These are phyloP conservation scores for Nasua narica DNA, from an alignment of 2,797 vertebrate genomes.

Conservation along the genomic window DNA sequence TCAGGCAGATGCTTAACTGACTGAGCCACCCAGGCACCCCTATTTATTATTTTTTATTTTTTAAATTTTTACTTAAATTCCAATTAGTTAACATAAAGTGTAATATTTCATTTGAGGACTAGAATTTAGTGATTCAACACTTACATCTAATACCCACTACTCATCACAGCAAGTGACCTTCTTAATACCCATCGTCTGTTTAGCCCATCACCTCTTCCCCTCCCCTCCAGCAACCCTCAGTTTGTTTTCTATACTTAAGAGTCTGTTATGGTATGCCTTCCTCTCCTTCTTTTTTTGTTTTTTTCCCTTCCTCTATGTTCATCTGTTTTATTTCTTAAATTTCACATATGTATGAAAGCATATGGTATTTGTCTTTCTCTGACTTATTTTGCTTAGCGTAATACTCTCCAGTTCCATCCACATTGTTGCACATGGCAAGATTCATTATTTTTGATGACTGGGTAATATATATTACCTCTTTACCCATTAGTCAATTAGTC, in stretches of 20 bases:
- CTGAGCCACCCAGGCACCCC: too few species aligned
- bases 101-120: neutral
- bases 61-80: neutral
- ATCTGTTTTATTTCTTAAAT: neutral
- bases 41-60: neutral
- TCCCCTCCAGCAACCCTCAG: neutral
- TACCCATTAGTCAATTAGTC: too few species aligned
- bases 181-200: neutral
- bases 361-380: neutral
- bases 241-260: neutral
- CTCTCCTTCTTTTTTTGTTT: neutral
- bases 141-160: neutral
- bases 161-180: neutral
- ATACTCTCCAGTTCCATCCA: too few species aligned
- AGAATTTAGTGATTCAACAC: neutral
- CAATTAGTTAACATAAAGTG: neutral
- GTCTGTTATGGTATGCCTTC: neutral
- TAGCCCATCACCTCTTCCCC: neutral
- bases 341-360: neutral
- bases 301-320: neutral
- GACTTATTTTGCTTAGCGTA: neutral
- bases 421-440: too few species aligned
- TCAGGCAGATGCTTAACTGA: too few species aligned
- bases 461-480: too few species aligned
- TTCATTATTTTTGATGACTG: too few species aligned